These are phyloP conservation scores for Nyctereutes procyonoides DNA, from an alignment of 2,113 vertebrate species.

Conservation along the genomic window DNA sequence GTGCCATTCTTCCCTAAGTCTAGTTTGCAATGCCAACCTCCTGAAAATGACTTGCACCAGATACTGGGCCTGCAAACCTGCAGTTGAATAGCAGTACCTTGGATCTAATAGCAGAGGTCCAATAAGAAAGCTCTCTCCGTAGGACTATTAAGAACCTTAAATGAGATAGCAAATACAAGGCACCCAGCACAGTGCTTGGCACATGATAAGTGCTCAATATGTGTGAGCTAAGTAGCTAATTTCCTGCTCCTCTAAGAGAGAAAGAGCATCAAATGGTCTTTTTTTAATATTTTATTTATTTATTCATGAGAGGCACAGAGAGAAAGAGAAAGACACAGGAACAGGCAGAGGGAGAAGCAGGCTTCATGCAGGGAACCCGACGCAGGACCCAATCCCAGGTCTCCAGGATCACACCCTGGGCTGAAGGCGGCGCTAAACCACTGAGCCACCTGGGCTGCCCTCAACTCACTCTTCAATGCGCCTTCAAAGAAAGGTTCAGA, in stretches of 20 bases:
- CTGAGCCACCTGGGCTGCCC: background rate
- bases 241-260: background rate
- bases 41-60: background rate
- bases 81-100: background rate
- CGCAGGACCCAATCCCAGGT: no score
- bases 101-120: background rate
- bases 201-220: background rate
- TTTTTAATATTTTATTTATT: background rate
- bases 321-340: no score
- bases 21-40: background rate
- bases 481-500: background rate
- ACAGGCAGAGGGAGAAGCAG: no score
- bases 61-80: background rate
- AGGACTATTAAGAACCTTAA: background rate
- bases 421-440: no score
- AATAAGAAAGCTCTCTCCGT: background rate
- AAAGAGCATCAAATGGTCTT: background rate
- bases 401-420: no score
- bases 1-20: slow-evolving; percentile 15
- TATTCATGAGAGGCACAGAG: no score
- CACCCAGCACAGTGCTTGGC: background rate
- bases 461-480: background rate
- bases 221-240: background rate
- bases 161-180: background rate
- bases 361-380: no score